Conservation (phyloP, 2,797 vertebrate genomes). For the Acanthurus leucopareius region DNA sequence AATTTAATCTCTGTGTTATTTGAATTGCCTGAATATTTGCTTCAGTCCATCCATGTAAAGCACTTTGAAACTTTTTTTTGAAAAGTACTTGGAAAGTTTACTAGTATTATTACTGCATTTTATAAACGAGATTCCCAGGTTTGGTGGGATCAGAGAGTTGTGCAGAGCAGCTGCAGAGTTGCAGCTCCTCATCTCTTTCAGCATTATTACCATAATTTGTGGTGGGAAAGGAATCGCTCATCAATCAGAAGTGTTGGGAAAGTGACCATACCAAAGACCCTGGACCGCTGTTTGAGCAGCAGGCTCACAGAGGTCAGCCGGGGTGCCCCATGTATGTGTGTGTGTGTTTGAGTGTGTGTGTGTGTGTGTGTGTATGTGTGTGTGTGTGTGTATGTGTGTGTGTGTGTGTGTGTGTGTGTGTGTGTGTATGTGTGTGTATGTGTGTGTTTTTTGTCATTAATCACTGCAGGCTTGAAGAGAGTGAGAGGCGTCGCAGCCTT, state of each 20-base stretch:
- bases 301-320: constrained; percentile 66
- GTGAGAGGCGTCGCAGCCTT: constrained; percentile 55
- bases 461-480: constrained; percentile 68
- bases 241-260: constrained; percentile 77
- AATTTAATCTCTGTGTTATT: no score
- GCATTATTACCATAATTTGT: constrained; percentile 71
- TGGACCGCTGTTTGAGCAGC: constrained; percentile 62
- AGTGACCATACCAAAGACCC: constrained; percentile 71
- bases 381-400: constrained; percentile 33
- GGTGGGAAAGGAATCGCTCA: constrained; percentile 76
- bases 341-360: constrained; percentile 36
- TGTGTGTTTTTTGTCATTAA: constrained; percentile 68
- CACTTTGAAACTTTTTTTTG: not conserved
- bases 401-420: constrained; percentile 30
- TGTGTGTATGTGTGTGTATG: constrained; percentile 34
- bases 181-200: constrained; percentile 34
- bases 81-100: not conserved
- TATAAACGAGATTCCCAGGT: not conserved
- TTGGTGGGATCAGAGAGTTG: constrained; percentile 25
- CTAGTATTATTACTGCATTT: not conserved
- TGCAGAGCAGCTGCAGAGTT: constrained; percentile 62
- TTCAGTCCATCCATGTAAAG: not conserved
- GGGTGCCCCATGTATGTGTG: constrained; percentile 1
- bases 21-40: not conserved
- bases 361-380: constrained; percentile 34